A percentile compares a stretch with the other conserved stretches of the same genome.
phyloP scores from a whole-genome alignment of 2,888 invertebrate genomes.

The Oscheius sp. region DNA sequence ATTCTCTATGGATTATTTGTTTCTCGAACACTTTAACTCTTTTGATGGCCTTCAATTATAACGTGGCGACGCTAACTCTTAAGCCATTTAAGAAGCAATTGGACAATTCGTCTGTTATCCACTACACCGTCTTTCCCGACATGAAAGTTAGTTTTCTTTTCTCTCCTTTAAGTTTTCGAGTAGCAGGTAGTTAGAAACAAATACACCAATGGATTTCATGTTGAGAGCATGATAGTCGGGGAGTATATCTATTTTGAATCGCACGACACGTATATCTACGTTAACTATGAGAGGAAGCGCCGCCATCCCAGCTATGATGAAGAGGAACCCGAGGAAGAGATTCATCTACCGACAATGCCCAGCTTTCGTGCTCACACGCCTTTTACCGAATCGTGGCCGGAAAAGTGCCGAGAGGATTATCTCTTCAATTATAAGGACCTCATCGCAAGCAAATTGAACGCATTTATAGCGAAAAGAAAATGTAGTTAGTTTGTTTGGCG shows the following conservation, averaged over 20 bases:
- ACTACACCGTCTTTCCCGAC: neutral
- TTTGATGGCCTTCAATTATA: no score
- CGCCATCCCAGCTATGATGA: neutral
- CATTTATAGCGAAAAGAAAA: neutral
- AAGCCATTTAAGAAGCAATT: no score
- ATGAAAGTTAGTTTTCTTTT: neutral
- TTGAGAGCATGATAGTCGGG: neutral
- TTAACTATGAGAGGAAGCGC: neutral
- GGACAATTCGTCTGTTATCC: no score
- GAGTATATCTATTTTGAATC: conserved; percentile 8
- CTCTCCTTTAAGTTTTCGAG: neutral
- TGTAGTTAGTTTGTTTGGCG: neutral
- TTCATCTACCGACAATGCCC: neutral
- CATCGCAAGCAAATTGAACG: no score
- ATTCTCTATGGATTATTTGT: neutral
- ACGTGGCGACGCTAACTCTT: no score
- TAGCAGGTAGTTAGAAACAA: neutral
- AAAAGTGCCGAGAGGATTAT: conserved; percentile 10
- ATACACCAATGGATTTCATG: neutral
- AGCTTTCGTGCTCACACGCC: conserved; percentile 15
- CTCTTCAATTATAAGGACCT: neutral
- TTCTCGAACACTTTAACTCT: neutral
- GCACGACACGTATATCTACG: conserved; percentile 1
- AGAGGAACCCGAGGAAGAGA: no score
- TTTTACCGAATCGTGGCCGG: neutral